Evolutionary conservation across 1,140 invertebrate genomes (phyloP), one percentile per base, ranked within the genome.

Genomic region (Eurytemora carolleeae): DNA sequence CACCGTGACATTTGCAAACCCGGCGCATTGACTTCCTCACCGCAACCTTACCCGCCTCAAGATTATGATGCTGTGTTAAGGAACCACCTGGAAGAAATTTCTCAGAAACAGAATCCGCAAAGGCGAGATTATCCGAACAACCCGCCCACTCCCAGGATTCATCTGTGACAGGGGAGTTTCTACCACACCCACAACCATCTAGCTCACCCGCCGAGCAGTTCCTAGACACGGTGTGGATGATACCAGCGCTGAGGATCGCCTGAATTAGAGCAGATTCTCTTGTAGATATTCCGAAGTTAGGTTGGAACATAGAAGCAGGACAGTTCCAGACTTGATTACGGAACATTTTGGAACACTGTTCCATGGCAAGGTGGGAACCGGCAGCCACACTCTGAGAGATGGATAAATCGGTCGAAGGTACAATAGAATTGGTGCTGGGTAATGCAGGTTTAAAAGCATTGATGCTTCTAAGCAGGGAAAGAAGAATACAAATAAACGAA

Each of bases 271-370:
- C 87, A 19, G 91, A 91, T 71, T 98, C 93, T 68, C 89, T 78
- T 71, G 88, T 94, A 69, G 21, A 22, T 18, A 18, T 23, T n/a
- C n/a, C 55, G 55, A n/a, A 7, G 31, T 44, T n/a, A 44, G 31
- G 7, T 12, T 44, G 7, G 72, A 89, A 85, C 70, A 88, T 87
- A 68, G 81, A 81, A 1, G 87, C 89, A 0, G 89, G 88, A 72
- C 94, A 98, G 72, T 98, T 97, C 94, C 94, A 98, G 64, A 90
- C 76, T 66, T 91, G 78, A 73, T 89, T 84, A 66, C 85, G 79
- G 74, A 98, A 97, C 74, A 98, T 93, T 72, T 86, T 81, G 70
- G 97, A 88, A 72, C 94, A 98, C 73, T 98, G 94, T n/a, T 79
- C 74, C 26, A 96, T 85, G 1, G 89, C 89, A 69, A 86, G 77